phyloP scores from a whole-genome alignment of 2,797 vertebrate genomes.

The Pipistrellus pipistrellus region DNA sequence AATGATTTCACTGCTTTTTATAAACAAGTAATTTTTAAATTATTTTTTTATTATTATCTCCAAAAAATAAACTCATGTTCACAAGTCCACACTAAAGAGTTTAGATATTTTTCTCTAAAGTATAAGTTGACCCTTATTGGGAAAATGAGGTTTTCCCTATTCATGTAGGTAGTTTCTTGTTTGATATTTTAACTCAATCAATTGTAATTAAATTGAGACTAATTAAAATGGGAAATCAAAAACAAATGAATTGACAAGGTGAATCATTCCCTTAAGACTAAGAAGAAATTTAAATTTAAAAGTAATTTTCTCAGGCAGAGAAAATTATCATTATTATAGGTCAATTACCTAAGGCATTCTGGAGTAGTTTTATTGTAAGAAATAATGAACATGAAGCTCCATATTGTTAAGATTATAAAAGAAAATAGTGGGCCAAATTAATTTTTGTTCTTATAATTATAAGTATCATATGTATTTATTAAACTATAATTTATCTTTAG shows the following conservation, averaged over 20 bases:
- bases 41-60: neutral
- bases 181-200: slow-evolving; percentile 75
- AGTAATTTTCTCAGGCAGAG: slow-evolving; percentile 75
- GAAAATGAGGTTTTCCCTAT: slow-evolving; percentile 51
- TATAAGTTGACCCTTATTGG: neutral
- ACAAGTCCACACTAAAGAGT: neutral
- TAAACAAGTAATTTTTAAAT: neutral
- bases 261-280: slow-evolving; percentile 72
- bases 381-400: slow-evolving; percentile 19
- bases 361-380: slow-evolving; percentile 47
- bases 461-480: slow-evolving; percentile 32
- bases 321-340: slow-evolving; percentile 76
- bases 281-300: slow-evolving; percentile 75
- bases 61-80: neutral
- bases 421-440: slow-evolving; percentile 46
- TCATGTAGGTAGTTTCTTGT: slow-evolving; percentile 34
- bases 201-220: slow-evolving; percentile 81
- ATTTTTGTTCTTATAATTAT: slow-evolving; percentile 65
- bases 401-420: slow-evolving; percentile 46
- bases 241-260: slow-evolving; percentile 78
- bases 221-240: slow-evolving; percentile 84
- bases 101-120: slow-evolving; percentile 53
- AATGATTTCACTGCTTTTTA: neutral
- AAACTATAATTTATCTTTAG: slow-evolving; percentile 22
- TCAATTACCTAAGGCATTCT: slow-evolving; percentile 76